phyloP scores from a whole-genome alignment of 1,140 invertebrate species.

The Pomacea maculata region DNA sequence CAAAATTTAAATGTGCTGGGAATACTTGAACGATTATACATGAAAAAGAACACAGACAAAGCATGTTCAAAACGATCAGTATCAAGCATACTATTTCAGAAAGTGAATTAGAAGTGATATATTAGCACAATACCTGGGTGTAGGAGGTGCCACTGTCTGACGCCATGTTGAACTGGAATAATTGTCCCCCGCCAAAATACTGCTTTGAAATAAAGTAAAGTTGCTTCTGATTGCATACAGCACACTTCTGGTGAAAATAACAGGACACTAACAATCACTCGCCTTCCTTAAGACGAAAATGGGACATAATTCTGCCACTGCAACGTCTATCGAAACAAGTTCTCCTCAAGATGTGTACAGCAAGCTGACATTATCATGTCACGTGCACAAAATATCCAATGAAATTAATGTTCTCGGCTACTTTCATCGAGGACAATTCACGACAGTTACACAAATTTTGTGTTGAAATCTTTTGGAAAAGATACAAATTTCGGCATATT shows the following conservation, averaged over 20 bases:
- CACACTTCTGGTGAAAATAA: neutral
- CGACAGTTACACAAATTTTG: too few species aligned
- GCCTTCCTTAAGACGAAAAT: neutral
- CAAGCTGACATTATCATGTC: slow-evolving; percentile 28
- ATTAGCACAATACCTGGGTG: slow-evolving; percentile 39
- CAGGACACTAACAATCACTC: neutral
- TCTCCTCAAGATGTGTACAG: slow-evolving; percentile 20
- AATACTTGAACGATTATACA: too few species aligned
- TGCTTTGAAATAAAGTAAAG: slow-evolving; percentile 6
- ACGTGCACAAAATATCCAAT: slow-evolving; percentile 22
- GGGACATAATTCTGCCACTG: neutral
- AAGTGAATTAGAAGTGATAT: neutral
- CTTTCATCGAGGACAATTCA: too few species aligned
- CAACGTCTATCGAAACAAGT: slow-evolving; percentile 25
- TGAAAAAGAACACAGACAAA: too few species aligned
- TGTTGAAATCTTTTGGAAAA: too few species aligned
- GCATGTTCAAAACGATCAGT: too few species aligned
- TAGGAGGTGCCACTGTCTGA: slow-evolving; percentile 52
- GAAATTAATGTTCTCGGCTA: slow-evolving; percentile 22
- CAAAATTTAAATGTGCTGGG: too few species aligned
- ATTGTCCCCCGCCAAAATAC: slow-evolving; percentile 17
- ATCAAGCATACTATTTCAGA: too few species aligned
- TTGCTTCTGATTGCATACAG: slow-evolving; percentile 6
- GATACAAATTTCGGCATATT: too few species aligned
- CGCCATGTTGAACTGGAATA: slow-evolving; percentile 45